Conservation (phyloP, 2,797 vertebrate genomes). For the Meriones psammophilus region DNA sequence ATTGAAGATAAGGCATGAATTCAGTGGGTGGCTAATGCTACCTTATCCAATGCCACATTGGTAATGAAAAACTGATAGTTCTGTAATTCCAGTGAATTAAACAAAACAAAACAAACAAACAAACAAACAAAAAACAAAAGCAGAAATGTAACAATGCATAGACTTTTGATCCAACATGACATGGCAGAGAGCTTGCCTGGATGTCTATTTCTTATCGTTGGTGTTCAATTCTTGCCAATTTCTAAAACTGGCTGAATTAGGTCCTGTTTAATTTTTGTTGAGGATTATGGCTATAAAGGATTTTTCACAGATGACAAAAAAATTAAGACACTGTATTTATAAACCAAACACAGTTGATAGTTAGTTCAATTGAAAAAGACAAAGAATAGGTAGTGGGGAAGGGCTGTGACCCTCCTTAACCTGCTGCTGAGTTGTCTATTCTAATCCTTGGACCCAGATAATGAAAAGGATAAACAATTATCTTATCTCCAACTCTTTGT, state of each 20-base stretch:
- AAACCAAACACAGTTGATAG: neutral
- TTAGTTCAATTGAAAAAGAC: neutral
- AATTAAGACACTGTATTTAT: constrained; percentile 23
- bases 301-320: constrained; percentile 32
- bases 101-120: constrained; percentile 26
- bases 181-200: neutral
- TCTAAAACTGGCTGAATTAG: neutral
- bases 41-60: neutral
- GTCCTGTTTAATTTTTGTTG: neutral
- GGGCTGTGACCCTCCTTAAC: neutral
- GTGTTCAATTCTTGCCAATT: neutral
- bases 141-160: neutral
- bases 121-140: no score
- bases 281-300: neutral
- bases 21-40: neutral
- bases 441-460: neutral
- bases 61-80: constrained; percentile 10
- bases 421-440: neutral
- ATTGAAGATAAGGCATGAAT: constrained; percentile 12
- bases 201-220: constrained; percentile 11
- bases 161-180: constrained; percentile 20
- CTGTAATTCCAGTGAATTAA: constrained; percentile 14
- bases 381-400: neutral
- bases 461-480: neutral
- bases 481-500: neutral